Evolutionary conservation across 2,797 vertebrate genomes (phyloP), one percentile per base, ranked within the genome.

Genomic region (Vireo griseus): DNA sequence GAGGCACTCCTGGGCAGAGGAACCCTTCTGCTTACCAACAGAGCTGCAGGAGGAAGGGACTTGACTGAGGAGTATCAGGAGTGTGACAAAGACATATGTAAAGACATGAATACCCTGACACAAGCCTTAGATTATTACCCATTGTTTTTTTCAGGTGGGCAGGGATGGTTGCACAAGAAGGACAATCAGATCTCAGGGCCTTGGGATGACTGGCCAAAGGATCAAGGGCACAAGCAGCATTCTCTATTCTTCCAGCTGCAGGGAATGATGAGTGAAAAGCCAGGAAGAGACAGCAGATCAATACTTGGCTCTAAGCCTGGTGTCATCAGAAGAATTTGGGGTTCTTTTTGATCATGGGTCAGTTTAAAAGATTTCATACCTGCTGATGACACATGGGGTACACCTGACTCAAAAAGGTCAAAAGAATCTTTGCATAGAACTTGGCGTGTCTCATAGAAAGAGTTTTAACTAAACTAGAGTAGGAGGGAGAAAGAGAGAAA

Each of bases 381-480:
- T 47, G 33, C 19, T 52, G 37, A n/a, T 0, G 1, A 40, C 33
- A 25, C 29, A 47, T 5, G 4, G 7, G 7, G 20, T 54, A 25
- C 5, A 17, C 11, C 16, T 40, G 55, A 9, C 25, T 54, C 40
- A 54, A 31, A 68, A 39, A 54, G 5, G 5, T 19, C 17, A 40
- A 77, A 76, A 40, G 5, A 45, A 47, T 47, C 24, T 68, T 40
- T 47, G 11, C 47, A 47, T 4, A 25, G 20, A 24, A 25, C 11
- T 52, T 29, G 10, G 13, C 10, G 50, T 12, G 4, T 28, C n/a
- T 19, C n/a, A 29, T 5, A 61, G 29, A 47, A 68, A 54, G 13
- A 61, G 3, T 24, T 52, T 20, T n/a, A n/a, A n/a, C n/a, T 39
- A 33, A 76, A 68, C 16, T 76, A 20, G 8, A 28, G 7, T 67